Evolutionary conservation across 1,140 invertebrate species (phyloP), one percentile per base, ranked within the genome.

Genomic region (Adoxophyes honmai): DNA sequence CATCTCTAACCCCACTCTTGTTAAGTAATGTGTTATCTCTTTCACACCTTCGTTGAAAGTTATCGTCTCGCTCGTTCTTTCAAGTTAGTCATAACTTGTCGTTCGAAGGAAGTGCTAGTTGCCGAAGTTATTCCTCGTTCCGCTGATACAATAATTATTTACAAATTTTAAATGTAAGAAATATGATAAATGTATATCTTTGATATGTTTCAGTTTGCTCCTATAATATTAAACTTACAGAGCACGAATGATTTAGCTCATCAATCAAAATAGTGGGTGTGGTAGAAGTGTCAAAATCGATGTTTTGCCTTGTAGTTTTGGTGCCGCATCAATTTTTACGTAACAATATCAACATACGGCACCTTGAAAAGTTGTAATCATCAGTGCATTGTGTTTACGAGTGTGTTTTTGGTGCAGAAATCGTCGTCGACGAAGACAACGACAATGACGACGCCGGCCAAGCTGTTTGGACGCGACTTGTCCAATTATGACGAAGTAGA

Each of bases 401-500:
- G 51, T 36, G 65, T 77, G 70, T 76, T 83, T 56, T 66, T 77
- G 68, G 60, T 78, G 51, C 92, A 96, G 95, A 96, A 95, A 80
- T 94, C 95, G 69, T 94, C 95, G 64, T 94, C 94, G 60, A 96
- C 94, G 65, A 96, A 94, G 83, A 96, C 94, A 73, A 96, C 95
- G 42, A 96, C 94, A 80, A 96, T 95, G 91, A 97, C 96, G 84
- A 96, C 95, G 61, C 93, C 95, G 68, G 94, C 94, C 61, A 97
- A 97, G 87, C 84, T 98, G 61, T 98, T 97, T 88, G 97, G 97
- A 65, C 96, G 96, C 88, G 97, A 99, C 88, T 89, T 98, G 66
- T 96, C 95, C 68, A 94, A 96, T 67, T 98, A 98, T 83, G 97
- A 98, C 79, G 97, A 98, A 84, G 93, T 98, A 73, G 98, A 99